A percentile compares a stretch with the other conserved stretches of the same genome.
Conservation (phyloP, 2,888 invertebrate genomes). For the Drosophila fungiperda region DNA sequence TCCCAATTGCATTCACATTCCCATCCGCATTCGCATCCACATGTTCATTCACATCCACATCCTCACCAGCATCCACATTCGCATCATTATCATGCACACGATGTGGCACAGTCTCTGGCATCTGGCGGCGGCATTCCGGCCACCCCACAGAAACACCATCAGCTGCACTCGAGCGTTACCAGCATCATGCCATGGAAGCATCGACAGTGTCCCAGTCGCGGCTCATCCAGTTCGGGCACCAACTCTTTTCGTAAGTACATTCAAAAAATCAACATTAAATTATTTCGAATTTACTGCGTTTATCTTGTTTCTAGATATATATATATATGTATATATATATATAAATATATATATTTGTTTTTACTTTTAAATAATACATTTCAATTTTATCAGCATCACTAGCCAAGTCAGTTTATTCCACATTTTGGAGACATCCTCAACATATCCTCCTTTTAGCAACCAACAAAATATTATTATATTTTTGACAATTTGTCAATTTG, state of each 20-base stretch:
- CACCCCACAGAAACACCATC: conserved; percentile 81
- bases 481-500: background rate
- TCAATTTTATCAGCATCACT: background rate
- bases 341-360: background rate
- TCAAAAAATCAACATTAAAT: background rate
- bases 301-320: background rate
- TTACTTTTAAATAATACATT: background rate
- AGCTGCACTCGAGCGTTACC: conserved; percentile 81
- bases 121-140: conserved; percentile 56
- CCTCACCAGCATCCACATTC: conserved; percentile 43
- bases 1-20: conserved; percentile 44
- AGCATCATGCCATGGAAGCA: conserved; percentile 85
- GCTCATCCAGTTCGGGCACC: conserved; percentile 85
- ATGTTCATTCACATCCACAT: conserved; percentile 49
- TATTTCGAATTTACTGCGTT: background rate
- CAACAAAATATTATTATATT: background rate
- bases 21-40: conserved; percentile 25
- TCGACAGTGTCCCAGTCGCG: conserved; percentile 85
- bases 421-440: background rate
- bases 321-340: background rate
- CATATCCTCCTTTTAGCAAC: background rate
- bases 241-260: conserved; percentile 84
- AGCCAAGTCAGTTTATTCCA: background rate
- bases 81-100: conserved; percentile 71
- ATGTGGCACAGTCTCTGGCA: conserved; percentile 61